These are phyloP conservation scores for Drosophila sp. DNA, from an alignment of 1,140 invertebrate genomes.

Conservation along the genomic window DNA sequence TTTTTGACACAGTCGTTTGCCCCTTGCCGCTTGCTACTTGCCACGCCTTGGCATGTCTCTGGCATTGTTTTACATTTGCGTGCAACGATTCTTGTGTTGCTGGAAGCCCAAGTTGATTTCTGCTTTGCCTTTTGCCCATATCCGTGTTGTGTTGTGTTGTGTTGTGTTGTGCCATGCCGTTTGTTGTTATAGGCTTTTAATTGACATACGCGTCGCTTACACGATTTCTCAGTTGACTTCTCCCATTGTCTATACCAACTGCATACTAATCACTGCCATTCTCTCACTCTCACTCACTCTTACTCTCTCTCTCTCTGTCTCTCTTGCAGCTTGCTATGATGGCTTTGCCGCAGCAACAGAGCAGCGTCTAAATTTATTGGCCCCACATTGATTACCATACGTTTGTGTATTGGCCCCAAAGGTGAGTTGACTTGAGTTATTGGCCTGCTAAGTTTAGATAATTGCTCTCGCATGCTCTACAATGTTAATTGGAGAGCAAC, in stretches of 20 bases:
- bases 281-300: constrained; percentile 37
- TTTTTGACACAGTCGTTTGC: neutral
- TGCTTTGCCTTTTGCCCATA: constrained; percentile 48
- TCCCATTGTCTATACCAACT: constrained; percentile 28
- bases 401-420: constrained; percentile 41
- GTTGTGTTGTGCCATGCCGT: constrained; percentile 26
- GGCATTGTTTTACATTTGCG: constrained; percentile 73
- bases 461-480: constrained; percentile 62
- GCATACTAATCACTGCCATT: constrained; percentile 66
- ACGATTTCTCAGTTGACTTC: constrained; percentile 67
- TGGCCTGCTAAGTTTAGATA: constrained; percentile 64
- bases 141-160: constrained; percentile 26
- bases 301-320: constrained; percentile 29
- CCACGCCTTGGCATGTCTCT: constrained; percentile 9
- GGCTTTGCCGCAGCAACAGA: constrained; percentile 15
- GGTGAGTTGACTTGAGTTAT: constrained; percentile 69
- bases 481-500: constrained; percentile 64
- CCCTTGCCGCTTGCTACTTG: neutral
- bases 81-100: constrained; percentile 66
- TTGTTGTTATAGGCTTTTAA: constrained; percentile 79
- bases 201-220: constrained; percentile 78
- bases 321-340: constrained; percentile 50
- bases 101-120: constrained; percentile 56
- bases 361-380: constrained; percentile 62
- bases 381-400: constrained; percentile 47